Evolutionary conservation across 2,113 vertebrate genomes (phyloP).

Genomic region (Anolis sagrei): DNA sequence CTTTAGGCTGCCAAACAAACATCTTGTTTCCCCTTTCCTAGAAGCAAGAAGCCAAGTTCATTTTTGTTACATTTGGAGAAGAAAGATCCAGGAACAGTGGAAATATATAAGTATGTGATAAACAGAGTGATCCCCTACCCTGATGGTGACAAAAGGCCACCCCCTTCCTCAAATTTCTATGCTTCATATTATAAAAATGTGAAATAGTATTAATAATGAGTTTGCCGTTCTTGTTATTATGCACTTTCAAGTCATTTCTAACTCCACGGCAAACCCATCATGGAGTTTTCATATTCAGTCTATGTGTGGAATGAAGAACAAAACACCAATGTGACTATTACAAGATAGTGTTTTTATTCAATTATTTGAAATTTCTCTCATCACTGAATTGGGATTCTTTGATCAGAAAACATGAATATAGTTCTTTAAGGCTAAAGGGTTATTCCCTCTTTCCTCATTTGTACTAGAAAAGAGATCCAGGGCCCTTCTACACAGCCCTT

Average conservation of each 20-base stretch:
- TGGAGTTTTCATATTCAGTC: neutral
- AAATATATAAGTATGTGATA: constrained; percentile 12
- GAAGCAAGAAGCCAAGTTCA: constrained; percentile 15
- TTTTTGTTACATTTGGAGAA: neutral
- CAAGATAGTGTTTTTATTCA: neutral
- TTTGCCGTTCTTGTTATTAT: too few relatives aligned
- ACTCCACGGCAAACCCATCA: neutral
- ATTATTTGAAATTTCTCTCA: neutral
- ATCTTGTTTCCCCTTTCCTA: constrained; percentile 41
- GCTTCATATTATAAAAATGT: neutral
- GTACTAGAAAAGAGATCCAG: too few relatives aligned
- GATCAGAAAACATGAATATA: neutral
- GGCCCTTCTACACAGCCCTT: too few relatives aligned
- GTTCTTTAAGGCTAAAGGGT: neutral
- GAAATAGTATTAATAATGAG: neutral
- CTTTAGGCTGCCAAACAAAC: constrained; percentile 39
- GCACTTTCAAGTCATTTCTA: neutral
- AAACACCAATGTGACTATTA: neutral
- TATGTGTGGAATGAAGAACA: neutral
- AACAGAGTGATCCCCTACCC: neutral
- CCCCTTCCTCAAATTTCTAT: neutral
- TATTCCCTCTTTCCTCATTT: neutral
- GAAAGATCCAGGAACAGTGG: neutral
- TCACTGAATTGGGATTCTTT: too few relatives aligned
- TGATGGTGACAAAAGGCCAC: constrained; percentile 7